phyloP scores from a whole-genome alignment of 2,888 invertebrate genomes.

The Thera britannica region DNA sequence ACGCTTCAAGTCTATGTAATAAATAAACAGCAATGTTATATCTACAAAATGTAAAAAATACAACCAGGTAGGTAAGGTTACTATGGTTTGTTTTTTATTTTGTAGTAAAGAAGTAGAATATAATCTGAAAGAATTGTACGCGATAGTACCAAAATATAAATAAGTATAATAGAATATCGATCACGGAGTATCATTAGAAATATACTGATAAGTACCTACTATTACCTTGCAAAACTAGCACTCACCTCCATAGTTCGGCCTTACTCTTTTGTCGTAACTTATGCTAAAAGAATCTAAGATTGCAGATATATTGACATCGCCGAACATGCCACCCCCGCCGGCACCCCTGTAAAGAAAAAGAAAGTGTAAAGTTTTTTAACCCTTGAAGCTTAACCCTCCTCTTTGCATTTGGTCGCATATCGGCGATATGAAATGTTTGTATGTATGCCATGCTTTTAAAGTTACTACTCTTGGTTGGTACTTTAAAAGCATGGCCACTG shows the following conservation, averaged over 20 bases:
- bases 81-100: not conserved
- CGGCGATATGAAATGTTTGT: too few relatives aligned
- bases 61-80: not conserved
- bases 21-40: not conserved
- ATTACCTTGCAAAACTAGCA: constrained; percentile 36
- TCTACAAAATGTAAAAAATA: not conserved
- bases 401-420: too few relatives aligned
- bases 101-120: not conserved
- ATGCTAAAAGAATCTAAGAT: constrained; percentile 97
- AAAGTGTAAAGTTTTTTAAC: not conserved
- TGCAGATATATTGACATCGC: constrained; percentile 97
- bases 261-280: constrained; percentile 99
- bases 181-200: not conserved
- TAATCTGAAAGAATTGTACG: not conserved
- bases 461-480: too few relatives aligned
- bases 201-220: not conserved
- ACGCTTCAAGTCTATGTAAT: not conserved
- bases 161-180: not conserved
- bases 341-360: constrained; percentile 83
- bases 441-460: too few relatives aligned
- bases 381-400: too few relatives aligned
- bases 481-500: too few relatives aligned
- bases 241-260: constrained; percentile 98
- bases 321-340: constrained; percentile 93
- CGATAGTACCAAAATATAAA: not conserved